Base-by-base conservation (phyloP, 2,797 vertebrate species). In the Gastrophryne carolinensis region DNA sequence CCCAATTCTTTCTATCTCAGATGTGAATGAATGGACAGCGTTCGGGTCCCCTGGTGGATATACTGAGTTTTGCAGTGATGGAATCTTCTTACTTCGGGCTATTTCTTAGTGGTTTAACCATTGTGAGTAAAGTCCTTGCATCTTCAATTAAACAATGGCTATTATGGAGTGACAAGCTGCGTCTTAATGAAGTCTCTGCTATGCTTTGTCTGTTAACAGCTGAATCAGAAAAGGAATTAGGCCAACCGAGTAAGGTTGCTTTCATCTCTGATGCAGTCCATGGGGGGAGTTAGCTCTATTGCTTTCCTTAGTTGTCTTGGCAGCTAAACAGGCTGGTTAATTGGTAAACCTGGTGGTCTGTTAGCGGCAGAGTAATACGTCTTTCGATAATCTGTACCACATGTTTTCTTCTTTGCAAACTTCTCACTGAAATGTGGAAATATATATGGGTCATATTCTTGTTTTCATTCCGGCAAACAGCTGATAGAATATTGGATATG, bases 31-130 rank as follows among this genome's bases (percentile, higher is more conserved):
- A 50, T 66, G 68, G 26, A 34, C 66, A 58, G 68, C 26, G 27
- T 13, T 50, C 41, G 35, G 68, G 53, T 78, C 75, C 68, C 75
- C 75, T 78, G 52, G 61, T 72, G 75, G 75, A 12, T 17, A 44
- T 29, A 60, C 54, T 41, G 41, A 23, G 53, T 65, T 64, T 77
- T 77, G 60, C 74, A 71, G 10, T 57, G 50, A 77, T 70, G 15
- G 39, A 50, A 64, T 57, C 58, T 64, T 37, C 30, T 5, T 30
- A 34, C 35, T 63, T 24, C 53, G 44, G 50, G 52, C 50, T 69
- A 23, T 50, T 68, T 30, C 32, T 58, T 32, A 21, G 12, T 23
- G 61, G 50, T 67, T 29, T 68, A 15, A 7, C 23, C 32, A n/a
- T 35, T 58, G 56, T 67, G 54, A 47, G 37, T 11, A 58, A 21